These are phyloP conservation scores for Suricata suricatta DNA, from an alignment of 2,113 vertebrate species.

Conservation along the genomic window DNA sequence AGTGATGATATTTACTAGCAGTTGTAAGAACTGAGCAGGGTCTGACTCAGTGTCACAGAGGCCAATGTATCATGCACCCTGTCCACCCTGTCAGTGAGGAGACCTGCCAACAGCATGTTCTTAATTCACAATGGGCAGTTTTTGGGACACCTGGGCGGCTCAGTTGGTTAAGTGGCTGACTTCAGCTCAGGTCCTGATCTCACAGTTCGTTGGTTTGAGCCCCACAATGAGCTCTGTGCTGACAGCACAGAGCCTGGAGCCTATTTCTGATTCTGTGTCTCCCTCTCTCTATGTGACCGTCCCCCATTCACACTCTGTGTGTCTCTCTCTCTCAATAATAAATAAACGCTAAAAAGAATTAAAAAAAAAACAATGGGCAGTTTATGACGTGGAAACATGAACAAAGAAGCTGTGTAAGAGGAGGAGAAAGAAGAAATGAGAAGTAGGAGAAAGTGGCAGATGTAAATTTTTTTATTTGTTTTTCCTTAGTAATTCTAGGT, in stretches of 20 bases:
- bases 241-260: too few species aligned
- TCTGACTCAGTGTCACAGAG: constrained; percentile 54
- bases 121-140: constrained; percentile 54
- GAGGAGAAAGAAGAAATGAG: not conserved
- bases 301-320: too few species aligned
- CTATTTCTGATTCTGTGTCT: too few species aligned
- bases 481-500: not conserved
- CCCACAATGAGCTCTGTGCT: too few species aligned
- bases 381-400: constrained; percentile 5
- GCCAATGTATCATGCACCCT: not conserved
- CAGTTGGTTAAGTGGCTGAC: too few species aligned
- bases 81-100: not conserved
- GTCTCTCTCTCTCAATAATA: too few species aligned
- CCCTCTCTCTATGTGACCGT: too few species aligned
- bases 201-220: too few species aligned
- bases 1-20: constrained; percentile 41
- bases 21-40: not conserved
- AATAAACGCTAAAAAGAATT: too few species aligned
- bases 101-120: constrained; percentile 45
- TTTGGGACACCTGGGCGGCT: not conserved
- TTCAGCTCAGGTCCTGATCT: too few species aligned
- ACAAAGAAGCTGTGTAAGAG: constrained; percentile 63
- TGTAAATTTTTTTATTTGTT: not conserved
- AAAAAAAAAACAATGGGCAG: not conserved
- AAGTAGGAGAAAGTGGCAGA: not conserved